Base-by-base conservation (phyloP, 2,797 vertebrate genomes). In the Danio aesculapii region DNA sequence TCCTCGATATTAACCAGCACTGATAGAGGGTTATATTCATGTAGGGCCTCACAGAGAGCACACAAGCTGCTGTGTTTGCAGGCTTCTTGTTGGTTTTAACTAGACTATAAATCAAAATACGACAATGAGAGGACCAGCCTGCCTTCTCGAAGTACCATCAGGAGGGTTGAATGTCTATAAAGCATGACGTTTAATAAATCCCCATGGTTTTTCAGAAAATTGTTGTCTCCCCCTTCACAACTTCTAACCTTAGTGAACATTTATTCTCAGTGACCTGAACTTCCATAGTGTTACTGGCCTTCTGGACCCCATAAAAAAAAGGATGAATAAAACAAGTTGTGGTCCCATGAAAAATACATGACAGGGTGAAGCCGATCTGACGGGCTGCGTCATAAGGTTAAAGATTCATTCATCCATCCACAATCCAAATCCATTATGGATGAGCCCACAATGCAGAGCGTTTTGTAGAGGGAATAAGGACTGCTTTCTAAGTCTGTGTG, bases 301-400 rank as follows among this genome's bases (percentile, higher is more conserved):
- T 30, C 30, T 30, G 62, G 62, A 77, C 41, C 64, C 17, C 14
- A 7, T 53, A 81, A 84, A 84, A 66, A 49, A 63, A 57, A 67
- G 77, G 64, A 63, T 73, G 43, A 81, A 81, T 84, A 72, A 84
- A 77, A 68, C 61, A 77, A 79, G 69, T n/a, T 44, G 46, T 61
- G 71, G 47, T 10, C 19, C 61, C 77, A 83, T 84, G 83, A 81
- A 81, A 84, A 81, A 81, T 77, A 64, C 82, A 83, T 83, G 55
- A 69, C 77, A 63, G 77, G 30, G 71, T 75, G 76, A 76, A 75
- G 64, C 47, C 80, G 77, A 83, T 83, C 82, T 83, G 66, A 83
- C 64, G 46, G 67, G 62, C 39, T 63, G 46, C 17, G 30, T 81
- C 75, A 47, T 67, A 75, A 84, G 83, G 73, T 73, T 81, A 84